phyloP scores from a whole-genome alignment of 2,888 invertebrate species.

The Cylindroiulus punctatus region DNA sequence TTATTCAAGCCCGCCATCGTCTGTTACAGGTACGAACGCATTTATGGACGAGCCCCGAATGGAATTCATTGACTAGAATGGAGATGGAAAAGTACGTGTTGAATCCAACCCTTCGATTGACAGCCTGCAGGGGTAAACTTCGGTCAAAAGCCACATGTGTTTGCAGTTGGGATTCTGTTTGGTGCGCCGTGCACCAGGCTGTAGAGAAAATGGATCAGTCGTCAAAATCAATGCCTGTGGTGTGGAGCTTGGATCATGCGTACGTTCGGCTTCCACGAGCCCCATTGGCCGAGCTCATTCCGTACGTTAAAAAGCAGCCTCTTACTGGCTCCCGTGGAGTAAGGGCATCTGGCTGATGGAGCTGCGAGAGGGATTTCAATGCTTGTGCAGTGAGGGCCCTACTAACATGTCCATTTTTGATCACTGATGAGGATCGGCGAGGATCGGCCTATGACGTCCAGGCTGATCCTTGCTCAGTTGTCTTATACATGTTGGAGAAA shows the following conservation, averaged over 20 bases:
- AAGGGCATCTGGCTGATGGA: not conserved
- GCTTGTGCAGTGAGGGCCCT: no score
- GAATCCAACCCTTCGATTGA: constrained; percentile 14
- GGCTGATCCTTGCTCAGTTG: no score
- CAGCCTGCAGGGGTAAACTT: not conserved
- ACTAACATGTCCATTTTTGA: no score
- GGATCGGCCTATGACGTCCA: no score
- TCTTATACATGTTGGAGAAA: no score
- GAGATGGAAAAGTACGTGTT: constrained; percentile 7
- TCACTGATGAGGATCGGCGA: no score
- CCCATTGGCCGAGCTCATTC: not conserved
- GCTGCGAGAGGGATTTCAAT: not conserved
- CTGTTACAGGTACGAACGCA: not conserved
- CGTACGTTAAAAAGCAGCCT: not conserved
- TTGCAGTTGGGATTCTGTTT: not conserved
- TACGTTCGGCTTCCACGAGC: not conserved
- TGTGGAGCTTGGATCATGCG: not conserved
- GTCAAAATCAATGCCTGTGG: not conserved
- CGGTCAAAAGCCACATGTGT: constrained; percentile 14
- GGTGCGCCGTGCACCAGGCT: not conserved
- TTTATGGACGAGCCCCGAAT: not conserved
- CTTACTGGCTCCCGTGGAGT: no score
- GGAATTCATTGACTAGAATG: constrained; percentile 1
- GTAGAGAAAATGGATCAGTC: not conserved
- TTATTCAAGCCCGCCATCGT: not conserved